Conservation (phyloP, 2,888 invertebrate species). For the Clistopyga incitator region DNA sequence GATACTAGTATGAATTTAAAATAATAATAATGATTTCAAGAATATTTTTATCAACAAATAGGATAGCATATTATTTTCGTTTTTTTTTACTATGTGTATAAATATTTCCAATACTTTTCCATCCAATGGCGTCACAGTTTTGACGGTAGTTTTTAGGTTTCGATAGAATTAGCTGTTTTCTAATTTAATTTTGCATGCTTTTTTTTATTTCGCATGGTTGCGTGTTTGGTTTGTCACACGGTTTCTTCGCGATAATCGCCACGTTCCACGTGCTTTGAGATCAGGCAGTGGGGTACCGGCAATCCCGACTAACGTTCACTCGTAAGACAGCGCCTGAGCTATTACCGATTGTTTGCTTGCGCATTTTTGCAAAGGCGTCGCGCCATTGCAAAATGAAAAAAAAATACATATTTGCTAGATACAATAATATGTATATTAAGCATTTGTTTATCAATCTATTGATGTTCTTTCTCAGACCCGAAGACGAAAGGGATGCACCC, state of each 20-base stretch:
- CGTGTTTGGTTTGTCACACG: slow-evolving; percentile 66
- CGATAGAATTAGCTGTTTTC: slow-evolving; percentile 38
- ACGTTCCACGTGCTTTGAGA: slow-evolving; percentile 69
- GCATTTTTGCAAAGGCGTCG: slow-evolving; percentile 37
- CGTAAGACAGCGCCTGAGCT: slow-evolving; percentile 67
- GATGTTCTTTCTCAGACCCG: slow-evolving; percentile 71
- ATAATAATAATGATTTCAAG: too few relatives aligned
- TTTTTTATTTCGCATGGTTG: slow-evolving; percentile 69
- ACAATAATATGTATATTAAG: background rate
- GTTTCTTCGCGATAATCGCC: slow-evolving; percentile 57
- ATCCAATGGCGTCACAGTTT: background rate
- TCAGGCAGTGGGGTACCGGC: slow-evolving; percentile 72
- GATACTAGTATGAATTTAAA: too few relatives aligned
- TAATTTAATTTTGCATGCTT: slow-evolving; percentile 71
- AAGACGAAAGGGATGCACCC: slow-evolving; percentile 92
- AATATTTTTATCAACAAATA: too few relatives aligned
- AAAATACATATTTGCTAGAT: slow-evolving; percentile 43
- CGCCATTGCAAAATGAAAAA: slow-evolving; percentile 10
- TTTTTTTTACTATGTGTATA: too few relatives aligned
- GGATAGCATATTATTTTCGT: too few relatives aligned
- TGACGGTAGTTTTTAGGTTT: slow-evolving; percentile 17
- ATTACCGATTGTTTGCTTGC: slow-evolving; percentile 43
- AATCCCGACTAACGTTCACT: slow-evolving; percentile 69
- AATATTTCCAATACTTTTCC: background rate
- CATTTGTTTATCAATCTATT: slow-evolving; percentile 23